Percentiles rank a stretch among this genome's conserved stretches.
These are phyloP conservation scores for Drosophila barbarae DNA, from an alignment of 2,888 invertebrate species.

Conservation along the genomic window DNA sequence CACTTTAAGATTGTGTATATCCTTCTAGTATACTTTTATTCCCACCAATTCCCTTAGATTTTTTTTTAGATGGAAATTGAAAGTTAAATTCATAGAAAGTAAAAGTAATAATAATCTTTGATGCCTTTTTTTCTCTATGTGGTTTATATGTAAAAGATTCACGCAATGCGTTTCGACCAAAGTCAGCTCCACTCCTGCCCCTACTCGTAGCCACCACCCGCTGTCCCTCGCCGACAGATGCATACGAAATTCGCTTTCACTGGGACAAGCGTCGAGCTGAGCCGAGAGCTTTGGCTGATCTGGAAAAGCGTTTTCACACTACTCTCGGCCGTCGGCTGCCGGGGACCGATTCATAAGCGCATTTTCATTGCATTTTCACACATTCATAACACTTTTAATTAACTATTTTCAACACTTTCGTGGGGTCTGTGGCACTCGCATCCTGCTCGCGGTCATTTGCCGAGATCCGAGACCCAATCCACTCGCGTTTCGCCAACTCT, in stretches of 20 bases:
- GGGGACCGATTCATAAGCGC: constrained; percentile 48
- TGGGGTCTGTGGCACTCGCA: constrained; percentile 37
- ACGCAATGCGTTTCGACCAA: constrained; percentile 57
- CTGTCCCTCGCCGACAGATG: constrained; percentile 31
- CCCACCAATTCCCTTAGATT: not conserved
- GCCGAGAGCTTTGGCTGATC: constrained; percentile 49
- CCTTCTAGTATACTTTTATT: not conserved
- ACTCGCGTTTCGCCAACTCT: constrained; percentile 45
- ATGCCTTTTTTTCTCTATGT: constrained; percentile 1
- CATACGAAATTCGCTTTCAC: constrained; percentile 70
- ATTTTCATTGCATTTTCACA: constrained; percentile 61
- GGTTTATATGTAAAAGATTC: constrained; percentile 12
- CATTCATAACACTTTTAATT: constrained; percentile 69
- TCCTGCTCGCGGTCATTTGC: constrained; percentile 56
- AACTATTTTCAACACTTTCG: constrained; percentile 65
- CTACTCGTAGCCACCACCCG: constrained; percentile 5
- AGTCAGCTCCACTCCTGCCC: not conserved
- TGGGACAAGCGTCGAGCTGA: constrained; percentile 29
- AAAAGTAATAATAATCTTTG: not conserved
- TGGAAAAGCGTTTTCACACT: constrained; percentile 68
- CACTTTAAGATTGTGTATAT: too few relatives aligned
- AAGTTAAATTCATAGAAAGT: not conserved
- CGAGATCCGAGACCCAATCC: constrained; percentile 32
- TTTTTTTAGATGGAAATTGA: not conserved
- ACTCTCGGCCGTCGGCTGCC: constrained; percentile 11